Evolutionary conservation across 2,113 vertebrate species (phyloP).

Genomic region (Alouatta palliata): DNA sequence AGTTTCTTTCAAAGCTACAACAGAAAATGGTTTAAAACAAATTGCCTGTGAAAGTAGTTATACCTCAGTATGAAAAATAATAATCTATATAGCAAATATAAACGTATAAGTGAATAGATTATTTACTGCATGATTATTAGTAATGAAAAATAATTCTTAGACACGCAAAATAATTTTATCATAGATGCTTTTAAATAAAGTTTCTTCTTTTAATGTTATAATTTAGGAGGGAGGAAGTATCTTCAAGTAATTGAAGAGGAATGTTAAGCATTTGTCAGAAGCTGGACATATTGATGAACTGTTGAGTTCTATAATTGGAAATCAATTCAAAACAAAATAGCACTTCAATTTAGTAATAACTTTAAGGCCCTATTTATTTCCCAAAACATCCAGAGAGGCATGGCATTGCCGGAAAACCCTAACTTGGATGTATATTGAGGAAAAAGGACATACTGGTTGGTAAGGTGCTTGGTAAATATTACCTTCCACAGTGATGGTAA

Average conservation of each 20-base stretch:
- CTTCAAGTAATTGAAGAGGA: not conserved
- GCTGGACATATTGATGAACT: not conserved
- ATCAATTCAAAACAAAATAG: not conserved
- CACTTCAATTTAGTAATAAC: not conserved
- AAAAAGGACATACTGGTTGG: not conserved
- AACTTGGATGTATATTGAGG: not conserved
- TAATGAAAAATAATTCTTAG: not conserved
- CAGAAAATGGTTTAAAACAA: not conserved
- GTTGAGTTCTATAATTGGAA: not conserved
- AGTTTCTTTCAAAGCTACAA: not conserved
- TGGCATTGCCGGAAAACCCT: not conserved
- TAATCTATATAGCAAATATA: not conserved
- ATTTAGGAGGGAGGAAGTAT: not conserved
- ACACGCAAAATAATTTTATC: not conserved
- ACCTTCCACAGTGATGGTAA: not conserved
- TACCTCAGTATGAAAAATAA: not conserved
- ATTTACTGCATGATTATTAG: not conserved
- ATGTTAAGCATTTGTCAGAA: not conserved
- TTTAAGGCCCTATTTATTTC: not conserved
- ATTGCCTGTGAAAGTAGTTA: not conserved
- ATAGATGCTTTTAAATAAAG: not conserved
- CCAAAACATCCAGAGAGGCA: not conserved
- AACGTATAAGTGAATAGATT: not conserved
- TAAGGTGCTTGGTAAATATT: not conserved
- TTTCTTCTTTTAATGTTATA: not conserved